Conservation (phyloP, 2,113 vertebrate species). For the Dasyurus viverrinus region DNA sequence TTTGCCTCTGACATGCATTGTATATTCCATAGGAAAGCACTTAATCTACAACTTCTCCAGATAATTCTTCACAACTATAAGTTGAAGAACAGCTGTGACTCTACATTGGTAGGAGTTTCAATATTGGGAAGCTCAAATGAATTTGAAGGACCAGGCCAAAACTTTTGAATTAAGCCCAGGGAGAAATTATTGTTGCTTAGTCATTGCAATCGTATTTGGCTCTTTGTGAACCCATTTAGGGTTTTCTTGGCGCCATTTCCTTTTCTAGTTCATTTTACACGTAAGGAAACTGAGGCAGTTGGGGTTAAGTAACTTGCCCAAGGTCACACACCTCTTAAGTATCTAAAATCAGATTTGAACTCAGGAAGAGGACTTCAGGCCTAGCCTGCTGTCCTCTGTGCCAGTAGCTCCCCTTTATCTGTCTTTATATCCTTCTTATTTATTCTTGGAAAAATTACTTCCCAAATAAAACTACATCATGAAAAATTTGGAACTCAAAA, state of each 20-base stretch:
- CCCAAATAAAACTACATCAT: not conserved
- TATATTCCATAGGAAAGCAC: not conserved
- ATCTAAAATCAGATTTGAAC: not conserved
- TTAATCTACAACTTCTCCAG: not conserved
- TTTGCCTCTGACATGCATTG: not conserved
- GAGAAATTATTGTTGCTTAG: no score
- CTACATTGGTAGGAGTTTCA: not conserved
- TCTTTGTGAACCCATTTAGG: no score
- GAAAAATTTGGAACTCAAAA: no score
- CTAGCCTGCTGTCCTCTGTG: no score
- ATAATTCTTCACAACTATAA: not conserved
- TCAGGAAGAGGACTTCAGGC: not conserved
- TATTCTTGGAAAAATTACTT: not conserved
- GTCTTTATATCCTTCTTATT: not conserved
- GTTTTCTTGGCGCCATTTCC: not conserved
- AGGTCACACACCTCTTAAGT: not conserved
- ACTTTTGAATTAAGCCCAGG: not conserved
- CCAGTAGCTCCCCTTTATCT: not conserved
- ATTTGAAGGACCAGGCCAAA: not conserved
- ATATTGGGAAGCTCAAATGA: not conserved
- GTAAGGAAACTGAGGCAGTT: not conserved
- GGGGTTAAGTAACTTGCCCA: not conserved
- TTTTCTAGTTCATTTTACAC: no score
- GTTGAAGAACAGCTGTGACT: not conserved
- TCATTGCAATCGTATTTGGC: no score